Conservation (phyloP, 2,888 invertebrate genomes). For the Drosophila anomalipes region DNA sequence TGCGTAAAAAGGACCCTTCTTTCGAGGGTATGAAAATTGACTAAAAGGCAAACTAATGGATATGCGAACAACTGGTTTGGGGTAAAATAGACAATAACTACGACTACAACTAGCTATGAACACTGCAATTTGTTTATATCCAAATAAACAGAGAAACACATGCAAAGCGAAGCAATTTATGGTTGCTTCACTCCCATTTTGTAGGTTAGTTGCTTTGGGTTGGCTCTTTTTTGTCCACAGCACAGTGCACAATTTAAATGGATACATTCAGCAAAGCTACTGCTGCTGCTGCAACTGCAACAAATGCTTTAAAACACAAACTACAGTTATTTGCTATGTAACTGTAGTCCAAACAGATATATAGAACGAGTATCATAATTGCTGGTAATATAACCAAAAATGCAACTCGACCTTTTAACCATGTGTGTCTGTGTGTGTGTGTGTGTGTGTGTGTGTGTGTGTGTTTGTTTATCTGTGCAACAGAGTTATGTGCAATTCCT, state of each 20-base stretch:
- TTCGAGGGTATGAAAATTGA: conserved; percentile 2
- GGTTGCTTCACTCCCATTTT: conserved; percentile 5
- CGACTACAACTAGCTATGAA: conserved; percentile 46
- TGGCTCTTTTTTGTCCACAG: conserved; percentile 13
- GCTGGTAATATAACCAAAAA: conserved; percentile 69
- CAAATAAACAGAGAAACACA: conserved; percentile 59
- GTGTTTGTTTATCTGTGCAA: conserved; percentile 14
- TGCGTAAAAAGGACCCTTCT: not conserved
- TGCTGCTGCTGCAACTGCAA: conserved; percentile 26
- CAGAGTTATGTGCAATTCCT: conserved; percentile 18
- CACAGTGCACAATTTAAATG: conserved; percentile 18
- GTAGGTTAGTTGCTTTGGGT: conserved; percentile 27
- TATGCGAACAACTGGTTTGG: conserved; percentile 56
- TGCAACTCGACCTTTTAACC: conserved; percentile 34
- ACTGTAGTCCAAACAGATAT: not conserved
- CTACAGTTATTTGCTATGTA: conserved; percentile 13
- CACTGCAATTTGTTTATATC: conserved; percentile 60
- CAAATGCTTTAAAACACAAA: conserved; percentile 17
- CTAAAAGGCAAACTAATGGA: conserved; percentile 49
- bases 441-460: conserved; percentile 25
- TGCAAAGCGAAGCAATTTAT: conserved; percentile 47
- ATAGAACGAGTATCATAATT: conserved; percentile 60
- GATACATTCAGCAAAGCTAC: conserved; percentile 9
- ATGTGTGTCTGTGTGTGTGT: conserved; percentile 18
- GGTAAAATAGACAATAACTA: conserved; percentile 32